phyloP scores from a whole-genome alignment of 2,113 vertebrate genomes.

The Dipodomys spectabilis region DNA sequence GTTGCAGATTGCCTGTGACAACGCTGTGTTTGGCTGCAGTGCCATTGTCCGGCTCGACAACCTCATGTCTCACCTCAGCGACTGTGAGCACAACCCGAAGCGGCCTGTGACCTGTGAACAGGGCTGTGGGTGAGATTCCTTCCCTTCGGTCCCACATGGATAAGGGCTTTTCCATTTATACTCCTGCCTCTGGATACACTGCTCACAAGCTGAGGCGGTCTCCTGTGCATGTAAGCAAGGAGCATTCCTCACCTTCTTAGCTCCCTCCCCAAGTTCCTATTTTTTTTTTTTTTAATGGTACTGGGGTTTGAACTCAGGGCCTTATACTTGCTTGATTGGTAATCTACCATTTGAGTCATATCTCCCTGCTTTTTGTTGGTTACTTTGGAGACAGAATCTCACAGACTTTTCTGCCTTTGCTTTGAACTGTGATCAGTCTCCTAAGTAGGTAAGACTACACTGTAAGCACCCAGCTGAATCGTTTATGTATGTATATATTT shows the following conservation, averaged over 20 bases:
- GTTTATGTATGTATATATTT: too few relatives aligned
- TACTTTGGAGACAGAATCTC: too few relatives aligned
- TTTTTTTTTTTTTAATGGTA: too few relatives aligned
- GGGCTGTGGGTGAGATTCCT: constrained; percentile 94
- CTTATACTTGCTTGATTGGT: too few relatives aligned
- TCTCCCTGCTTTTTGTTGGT: too few relatives aligned
- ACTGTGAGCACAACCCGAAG: constrained; percentile 99
- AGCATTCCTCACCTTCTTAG: neutral
- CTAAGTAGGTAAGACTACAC: too few relatives aligned
- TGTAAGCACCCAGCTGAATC: too few relatives aligned
- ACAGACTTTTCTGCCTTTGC: too few relatives aligned
- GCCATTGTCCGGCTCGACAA: constrained; percentile 96
- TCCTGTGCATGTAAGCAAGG: neutral
- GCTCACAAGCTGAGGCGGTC: neutral
- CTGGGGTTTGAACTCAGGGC: too few relatives aligned
- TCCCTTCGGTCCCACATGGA: neutral
- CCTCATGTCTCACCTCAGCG: constrained; percentile 97
- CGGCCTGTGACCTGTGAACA: constrained; percentile 97
- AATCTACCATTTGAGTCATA: too few relatives aligned
- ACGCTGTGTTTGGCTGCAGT: constrained; percentile 95
- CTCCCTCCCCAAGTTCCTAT: neutral
- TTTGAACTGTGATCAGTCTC: too few relatives aligned
- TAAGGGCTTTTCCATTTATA: neutral
- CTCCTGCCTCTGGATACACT: neutral
- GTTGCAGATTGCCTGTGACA: constrained; percentile 98